phyloP scores from a whole-genome alignment of 1,140 invertebrate genomes.

The Nasonia giraulti region DNA sequence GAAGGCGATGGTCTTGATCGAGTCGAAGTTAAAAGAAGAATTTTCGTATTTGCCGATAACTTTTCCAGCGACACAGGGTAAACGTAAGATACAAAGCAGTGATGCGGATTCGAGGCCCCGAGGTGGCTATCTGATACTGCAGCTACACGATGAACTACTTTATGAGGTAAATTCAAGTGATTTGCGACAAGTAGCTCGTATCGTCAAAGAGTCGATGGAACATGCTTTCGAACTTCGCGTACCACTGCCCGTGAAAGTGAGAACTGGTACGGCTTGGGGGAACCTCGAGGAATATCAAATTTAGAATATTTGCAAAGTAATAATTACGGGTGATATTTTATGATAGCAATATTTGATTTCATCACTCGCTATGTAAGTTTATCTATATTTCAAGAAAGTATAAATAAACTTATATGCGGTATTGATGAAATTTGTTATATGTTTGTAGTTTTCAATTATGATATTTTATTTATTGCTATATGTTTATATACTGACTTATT shows the following conservation, averaged over 20 bases:
- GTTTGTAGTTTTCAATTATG: conserved; percentile 2
- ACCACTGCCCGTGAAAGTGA: conserved; percentile 90
- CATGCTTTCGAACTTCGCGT: conserved; percentile 82
- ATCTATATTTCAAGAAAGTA: neutral
- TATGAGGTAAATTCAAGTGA: conserved; percentile 83
- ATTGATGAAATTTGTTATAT: neutral
- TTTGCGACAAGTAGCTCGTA: conserved; percentile 77
- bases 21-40: conserved; percentile 73
- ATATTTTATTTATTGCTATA: neutral
- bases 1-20: conserved; percentile 88
- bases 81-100: conserved; percentile 65
- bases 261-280: conserved; percentile 88
- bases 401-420: neutral
- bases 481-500: neutral
- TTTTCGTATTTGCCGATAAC: conserved; percentile 65
- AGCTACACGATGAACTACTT: conserved; percentile 97
- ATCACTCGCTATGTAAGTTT: neutral
- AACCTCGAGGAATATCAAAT: conserved; percentile 74
- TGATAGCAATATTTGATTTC: neutral
- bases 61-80: conserved; percentile 56
- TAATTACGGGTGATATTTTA: neutral
- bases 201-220: conserved; percentile 89
- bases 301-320: conserved; percentile 40
- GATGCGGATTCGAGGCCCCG: conserved; percentile 58
- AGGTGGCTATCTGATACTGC: conserved; percentile 84